These are phyloP conservation scores for Drosophila subquinaria DNA, from an alignment of 2,888 invertebrate genomes.

Conservation along the genomic window DNA sequence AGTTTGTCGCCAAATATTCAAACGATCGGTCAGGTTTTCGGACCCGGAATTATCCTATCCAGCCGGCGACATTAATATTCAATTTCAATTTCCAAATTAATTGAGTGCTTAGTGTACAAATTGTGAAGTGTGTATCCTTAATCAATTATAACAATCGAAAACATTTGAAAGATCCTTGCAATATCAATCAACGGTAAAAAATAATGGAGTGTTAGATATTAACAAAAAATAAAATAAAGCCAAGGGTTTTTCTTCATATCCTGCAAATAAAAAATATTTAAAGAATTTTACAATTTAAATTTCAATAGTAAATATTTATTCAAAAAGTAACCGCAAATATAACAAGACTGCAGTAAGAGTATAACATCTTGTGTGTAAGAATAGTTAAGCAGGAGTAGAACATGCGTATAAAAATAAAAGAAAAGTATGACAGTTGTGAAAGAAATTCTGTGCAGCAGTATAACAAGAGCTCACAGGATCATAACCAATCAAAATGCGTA, in stretches of 20 bases:
- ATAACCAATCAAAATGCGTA: neutral
- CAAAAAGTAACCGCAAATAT: neutral
- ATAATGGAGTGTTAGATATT: neutral
- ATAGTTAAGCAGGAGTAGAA: neutral
- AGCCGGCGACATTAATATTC: slow-evolving; percentile 19
- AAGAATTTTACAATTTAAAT: neutral
- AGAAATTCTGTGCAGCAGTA: neutral
- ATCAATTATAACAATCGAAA: slow-evolving; percentile 14
- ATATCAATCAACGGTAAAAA: slow-evolving; percentile 23
- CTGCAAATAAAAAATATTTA: neutral
- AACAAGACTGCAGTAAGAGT: neutral
- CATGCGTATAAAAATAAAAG: neutral
- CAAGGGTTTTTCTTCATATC: neutral
- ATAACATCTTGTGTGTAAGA: too few relatives aligned
- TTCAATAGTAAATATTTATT: neutral
- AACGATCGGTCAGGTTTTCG: slow-evolving; percentile 83
- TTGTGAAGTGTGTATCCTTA: slow-evolving; percentile 7
- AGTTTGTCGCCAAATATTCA: slow-evolving; percentile 83
- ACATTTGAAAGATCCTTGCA: slow-evolving; percentile 34
- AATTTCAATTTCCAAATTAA: slow-evolving; percentile 19
- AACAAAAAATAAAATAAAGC: neutral
- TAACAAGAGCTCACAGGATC: neutral
- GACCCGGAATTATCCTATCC: slow-evolving; percentile 30
- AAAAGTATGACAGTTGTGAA: neutral
- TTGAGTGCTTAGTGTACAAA: slow-evolving; percentile 42